Evolutionary conservation across 1,140 invertebrate species (phyloP).

Genomic region (Drosophila tani): DNA sequence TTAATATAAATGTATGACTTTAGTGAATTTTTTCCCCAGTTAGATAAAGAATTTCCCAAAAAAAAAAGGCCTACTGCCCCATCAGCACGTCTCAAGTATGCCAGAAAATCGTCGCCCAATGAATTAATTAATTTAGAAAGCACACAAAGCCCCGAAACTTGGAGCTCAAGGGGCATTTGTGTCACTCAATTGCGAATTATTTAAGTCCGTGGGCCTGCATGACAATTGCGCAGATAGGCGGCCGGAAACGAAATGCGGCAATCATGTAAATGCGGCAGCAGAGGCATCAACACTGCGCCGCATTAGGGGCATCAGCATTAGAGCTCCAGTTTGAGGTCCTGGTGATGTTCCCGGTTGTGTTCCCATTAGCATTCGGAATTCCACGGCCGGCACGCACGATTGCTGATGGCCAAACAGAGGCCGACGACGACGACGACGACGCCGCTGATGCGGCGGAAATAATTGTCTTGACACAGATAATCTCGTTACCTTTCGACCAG

Average conservation of each 20-base stretch:
- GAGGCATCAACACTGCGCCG: constrained; percentile 48
- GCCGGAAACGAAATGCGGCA: constrained; percentile 81
- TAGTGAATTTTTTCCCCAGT: too few species aligned
- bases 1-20: too few species aligned
- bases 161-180: constrained; percentile 42
- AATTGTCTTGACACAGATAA: constrained; percentile 85
- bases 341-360: constrained; percentile 1
- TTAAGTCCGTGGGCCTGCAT: constrained; percentile 51
- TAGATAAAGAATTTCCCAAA: too few species aligned
- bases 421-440: neutral
- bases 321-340: constrained; percentile 13
- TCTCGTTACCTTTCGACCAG: constrained; percentile 78
- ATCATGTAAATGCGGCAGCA: constrained; percentile 77
- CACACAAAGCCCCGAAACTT: constrained; percentile 7
- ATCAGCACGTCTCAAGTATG: neutral
- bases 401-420: constrained; percentile 54
- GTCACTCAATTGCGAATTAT: constrained; percentile 68
- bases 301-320: constrained; percentile 31
- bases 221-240: constrained; percentile 54
- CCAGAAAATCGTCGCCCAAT: constrained; percentile 24
- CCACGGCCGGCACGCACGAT: constrained; percentile 60
- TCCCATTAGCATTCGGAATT: constrained; percentile 14
- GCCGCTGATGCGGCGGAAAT: constrained; percentile 82
- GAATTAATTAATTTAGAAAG: constrained; percentile 72
- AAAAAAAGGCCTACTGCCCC: too few species aligned